phyloP scores from a whole-genome alignment of 2,797 vertebrate genomes.

The Champsocephalus esox region DNA sequence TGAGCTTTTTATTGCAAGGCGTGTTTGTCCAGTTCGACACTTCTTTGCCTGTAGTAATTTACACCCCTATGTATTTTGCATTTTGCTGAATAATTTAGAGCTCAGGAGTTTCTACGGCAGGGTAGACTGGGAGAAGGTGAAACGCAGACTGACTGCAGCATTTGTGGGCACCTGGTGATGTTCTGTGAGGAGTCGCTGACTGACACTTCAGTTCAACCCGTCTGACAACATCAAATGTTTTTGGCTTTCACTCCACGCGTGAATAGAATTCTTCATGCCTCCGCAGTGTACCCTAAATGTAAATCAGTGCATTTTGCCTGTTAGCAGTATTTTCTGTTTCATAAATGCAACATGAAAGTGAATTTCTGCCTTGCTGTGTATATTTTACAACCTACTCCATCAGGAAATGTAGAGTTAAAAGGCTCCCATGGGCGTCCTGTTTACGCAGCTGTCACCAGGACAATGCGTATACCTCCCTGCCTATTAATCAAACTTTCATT shows the following conservation, averaged over 20 bases:
- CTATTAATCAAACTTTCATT: conserved; percentile 72
- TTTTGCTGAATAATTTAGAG: conserved; percentile 63
- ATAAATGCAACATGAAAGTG: conserved; percentile 45
- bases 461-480: conserved; percentile 46
- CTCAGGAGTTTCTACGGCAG: conserved; percentile 37
- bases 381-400: conserved; percentile 53
- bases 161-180: conserved; percentile 45
- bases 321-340: conserved; percentile 17
- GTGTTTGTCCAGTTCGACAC: conserved; percentile 40
- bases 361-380: conserved; percentile 41
- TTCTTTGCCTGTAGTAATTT: conserved; percentile 44
- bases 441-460: conserved; percentile 61
- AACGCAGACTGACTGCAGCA: conserved; percentile 50
- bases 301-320: conserved; percentile 44
- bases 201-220: conserved; percentile 45
- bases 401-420: conserved; percentile 48
- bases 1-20: background rate
- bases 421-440: conserved; percentile 41
- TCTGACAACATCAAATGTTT: conserved; percentile 42
- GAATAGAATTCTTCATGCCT: conserved; percentile 16
- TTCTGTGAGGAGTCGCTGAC: conserved; percentile 29
- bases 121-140: conserved; percentile 46
- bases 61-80: conserved; percentile 55
- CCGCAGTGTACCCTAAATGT: conserved; percentile 21
- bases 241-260: conserved; percentile 1